Percentiles rank a stretch among this genome's conserved stretches.
Conservation (phyloP, 2,888 invertebrate species). For the Lacanobia wlatinum region DNA sequence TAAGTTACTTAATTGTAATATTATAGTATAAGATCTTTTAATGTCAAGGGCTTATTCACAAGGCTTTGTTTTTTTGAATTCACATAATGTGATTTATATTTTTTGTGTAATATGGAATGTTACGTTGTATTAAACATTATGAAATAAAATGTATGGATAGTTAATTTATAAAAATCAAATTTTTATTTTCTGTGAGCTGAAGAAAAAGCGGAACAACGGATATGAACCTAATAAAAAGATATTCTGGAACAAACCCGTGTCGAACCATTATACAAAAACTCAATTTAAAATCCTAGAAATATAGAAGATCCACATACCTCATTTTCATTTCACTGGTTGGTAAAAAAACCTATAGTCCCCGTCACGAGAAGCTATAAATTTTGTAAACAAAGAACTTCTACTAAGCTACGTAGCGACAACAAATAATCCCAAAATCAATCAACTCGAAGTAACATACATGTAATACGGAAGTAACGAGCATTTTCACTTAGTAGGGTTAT, state of each 20-base stretch:
- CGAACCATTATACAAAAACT: no score
- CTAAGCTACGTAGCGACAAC: no score
- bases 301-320: background rate
- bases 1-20: constrained; percentile 49
- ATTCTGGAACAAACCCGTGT: background rate
- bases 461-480: no score
- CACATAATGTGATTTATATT: constrained; percentile 25
- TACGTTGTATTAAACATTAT: constrained; percentile 49
- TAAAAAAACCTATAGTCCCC: background rate
- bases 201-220: background rate
- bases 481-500: no score
- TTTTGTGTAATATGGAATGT: constrained; percentile 53
- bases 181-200: constrained; percentile 22
- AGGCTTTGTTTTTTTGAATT: constrained; percentile 33
- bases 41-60: constrained; percentile 28
- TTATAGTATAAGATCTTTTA: constrained; percentile 40
- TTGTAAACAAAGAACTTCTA: no score
- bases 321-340: background rate
- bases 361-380: no score
- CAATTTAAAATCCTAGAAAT: background rate
- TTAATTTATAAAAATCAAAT: constrained; percentile 50
- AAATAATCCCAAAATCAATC: no score
- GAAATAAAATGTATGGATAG: constrained; percentile 51
- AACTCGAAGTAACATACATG: no score
- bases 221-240: background rate